Evolutionary conservation across 2,113 vertebrate species (phyloP).

Genomic region (Fulica atra): DNA sequence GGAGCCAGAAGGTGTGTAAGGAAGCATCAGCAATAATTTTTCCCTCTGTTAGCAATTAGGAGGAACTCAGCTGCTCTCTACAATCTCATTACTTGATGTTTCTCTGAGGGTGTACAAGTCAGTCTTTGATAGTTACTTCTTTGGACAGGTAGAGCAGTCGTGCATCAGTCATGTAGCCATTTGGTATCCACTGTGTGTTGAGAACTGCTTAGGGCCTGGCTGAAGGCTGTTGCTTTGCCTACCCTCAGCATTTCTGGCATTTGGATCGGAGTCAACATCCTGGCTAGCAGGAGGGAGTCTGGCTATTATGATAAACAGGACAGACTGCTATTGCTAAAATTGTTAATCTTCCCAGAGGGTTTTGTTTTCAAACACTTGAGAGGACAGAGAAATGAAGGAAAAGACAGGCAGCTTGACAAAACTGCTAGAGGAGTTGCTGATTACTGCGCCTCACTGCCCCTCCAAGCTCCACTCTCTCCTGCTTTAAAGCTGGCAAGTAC

Average conservation of each 20-base stretch:
- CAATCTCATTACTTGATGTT: background rate
- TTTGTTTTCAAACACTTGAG: background rate
- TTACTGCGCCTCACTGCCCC: background rate
- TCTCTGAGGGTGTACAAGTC: background rate
- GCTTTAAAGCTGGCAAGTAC: background rate
- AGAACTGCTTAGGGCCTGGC: background rate
- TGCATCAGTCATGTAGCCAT: background rate
- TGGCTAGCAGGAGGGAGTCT: background rate
- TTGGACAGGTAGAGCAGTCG: background rate
- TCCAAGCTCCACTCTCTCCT: background rate
- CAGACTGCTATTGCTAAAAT: background rate
- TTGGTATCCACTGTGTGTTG: background rate
- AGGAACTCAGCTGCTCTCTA: background rate
- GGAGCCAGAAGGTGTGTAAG: background rate
- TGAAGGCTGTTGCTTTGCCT: background rate
- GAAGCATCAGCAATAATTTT: background rate
- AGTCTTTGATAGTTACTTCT: background rate
- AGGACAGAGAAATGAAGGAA: background rate
- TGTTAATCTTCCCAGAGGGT: background rate
- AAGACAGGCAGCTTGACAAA: background rate
- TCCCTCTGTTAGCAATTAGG: background rate
- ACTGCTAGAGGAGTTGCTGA: background rate
- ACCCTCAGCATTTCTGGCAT: background rate
- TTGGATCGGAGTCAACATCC: background rate
- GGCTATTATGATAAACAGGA: background rate